These are phyloP conservation scores for Rhingia campestris DNA, from an alignment of 2,888 invertebrate genomes.

Conservation along the genomic window DNA sequence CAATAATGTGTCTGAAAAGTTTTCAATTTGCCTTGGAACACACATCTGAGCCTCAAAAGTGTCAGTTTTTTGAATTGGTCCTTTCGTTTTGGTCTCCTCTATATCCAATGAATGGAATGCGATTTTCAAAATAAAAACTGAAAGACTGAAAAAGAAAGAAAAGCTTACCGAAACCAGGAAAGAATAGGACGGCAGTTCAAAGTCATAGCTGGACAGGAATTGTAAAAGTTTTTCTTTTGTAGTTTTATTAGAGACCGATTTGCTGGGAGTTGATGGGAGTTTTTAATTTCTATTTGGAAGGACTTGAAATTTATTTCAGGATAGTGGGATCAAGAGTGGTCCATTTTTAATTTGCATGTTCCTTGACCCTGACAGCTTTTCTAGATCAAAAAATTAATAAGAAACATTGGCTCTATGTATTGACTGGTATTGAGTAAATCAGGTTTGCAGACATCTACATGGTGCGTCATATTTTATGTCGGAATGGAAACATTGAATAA, in stretches of 20 bases:
- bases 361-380: too few species aligned
- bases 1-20: constrained; percentile 74
- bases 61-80: constrained; percentile 72
- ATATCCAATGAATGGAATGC: constrained; percentile 68
- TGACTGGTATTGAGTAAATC: too few species aligned
- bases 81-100: constrained; percentile 52
- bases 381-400: too few species aligned
- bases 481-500: too few species aligned
- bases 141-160: background rate
- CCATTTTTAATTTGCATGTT: too few species aligned
- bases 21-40: constrained; percentile 73
- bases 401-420: too few species aligned
- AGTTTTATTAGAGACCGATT: constrained; percentile 33
- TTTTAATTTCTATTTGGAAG: background rate
- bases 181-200: constrained; percentile 52
- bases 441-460: too few species aligned
- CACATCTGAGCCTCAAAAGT: constrained; percentile 73
- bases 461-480: too few species aligned
- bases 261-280: constrained; percentile 1
- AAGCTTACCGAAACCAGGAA: constrained; percentile 7
- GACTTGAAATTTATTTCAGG: too few species aligned
- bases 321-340: too few species aligned
- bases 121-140: constrained; percentile 34
- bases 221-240: constrained; percentile 56
- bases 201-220: constrained; percentile 63